Evolutionary conservation across 2,113 vertebrate genomes (phyloP), one percentile per base, ranked within the genome.

Genomic region (Stomatorhinus ivindoensis): DNA sequence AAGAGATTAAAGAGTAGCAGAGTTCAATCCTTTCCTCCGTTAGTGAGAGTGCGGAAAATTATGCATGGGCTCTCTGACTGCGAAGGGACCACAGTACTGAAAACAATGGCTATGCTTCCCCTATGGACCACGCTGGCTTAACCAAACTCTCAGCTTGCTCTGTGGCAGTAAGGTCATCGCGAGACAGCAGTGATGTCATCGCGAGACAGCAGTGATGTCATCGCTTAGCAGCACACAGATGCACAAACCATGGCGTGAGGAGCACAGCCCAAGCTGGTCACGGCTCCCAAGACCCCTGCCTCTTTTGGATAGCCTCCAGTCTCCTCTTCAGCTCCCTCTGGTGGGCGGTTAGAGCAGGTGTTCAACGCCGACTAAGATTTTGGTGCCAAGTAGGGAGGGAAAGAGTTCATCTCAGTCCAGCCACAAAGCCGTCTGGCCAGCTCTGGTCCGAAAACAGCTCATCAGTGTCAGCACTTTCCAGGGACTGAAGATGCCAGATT

Each of bases 391-490:
- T 5, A 27, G 9, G 47, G 24, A 47, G 24, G 11, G 83, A 19
- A 31, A 44, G 42, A 86, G 44, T 50, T 86, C n/a, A 48, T 44
- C 46, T 86, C 47, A 2, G 44, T 86, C 21, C 83, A 86, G 44
- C 44, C 47, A 4, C n/a, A 21, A 50, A 50, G 19, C 47, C 35
- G 73, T 80, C 35, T 80, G 3, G 73, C 73, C 73, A 19, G 69
- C 73, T 42, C 35, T 2, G 15, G 73, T 80, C 73, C 73, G 73
- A 86, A 86, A 47, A 86, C 83, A 48, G 47, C 83, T 86, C 83
- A 85, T 47, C 83, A 86, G 44, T 86, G 46, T 86, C 83, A 86
- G 83, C 83, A 86, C 83, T 86, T 86, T 86, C 83, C 44, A 47
- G 44, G n/a, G 83, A 48, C 6, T 2, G 83, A 47, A 86, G n/a